A percentile compares a stretch with the other conserved stretches of the same genome.
phyloP scores from a whole-genome alignment of 2,113 vertebrate species.

The Chaenocephalus aceratus region DNA sequence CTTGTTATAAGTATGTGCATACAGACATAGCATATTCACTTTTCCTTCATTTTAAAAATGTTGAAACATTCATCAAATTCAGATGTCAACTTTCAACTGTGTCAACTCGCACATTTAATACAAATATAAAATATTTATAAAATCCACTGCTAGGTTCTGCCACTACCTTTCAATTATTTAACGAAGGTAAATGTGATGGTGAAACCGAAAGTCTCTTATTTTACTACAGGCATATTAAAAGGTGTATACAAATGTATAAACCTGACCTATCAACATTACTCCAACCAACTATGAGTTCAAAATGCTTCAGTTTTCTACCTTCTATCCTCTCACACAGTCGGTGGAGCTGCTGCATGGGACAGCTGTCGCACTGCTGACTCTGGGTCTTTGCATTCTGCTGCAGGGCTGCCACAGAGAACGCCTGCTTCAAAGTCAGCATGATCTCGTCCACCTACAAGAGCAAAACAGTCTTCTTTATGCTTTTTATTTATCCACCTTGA shows the following conservation, averaged over 20 bases:
- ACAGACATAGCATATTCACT: not conserved
- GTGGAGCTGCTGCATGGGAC: constrained; percentile 94
- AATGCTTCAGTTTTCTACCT: constrained; percentile 80
- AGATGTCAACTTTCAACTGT: too few relatives aligned
- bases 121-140: not conserved
- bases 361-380: constrained; percentile 91
- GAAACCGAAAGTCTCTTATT: not conserved
- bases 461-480: not conserved
- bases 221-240: too few relatives aligned
- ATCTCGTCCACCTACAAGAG: constrained; percentile 94
- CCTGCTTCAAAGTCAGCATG: constrained; percentile 98
- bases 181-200: not conserved
- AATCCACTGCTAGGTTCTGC: not conserved
- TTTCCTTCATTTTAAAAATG: not conserved
- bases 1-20: not conserved
- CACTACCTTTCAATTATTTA: not conserved
- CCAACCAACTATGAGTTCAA: not conserved
- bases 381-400: constrained; percentile 89
- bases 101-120: not conserved
- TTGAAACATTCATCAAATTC: not conserved
- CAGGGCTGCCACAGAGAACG: constrained; percentile 93
- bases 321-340: constrained; percentile 95
- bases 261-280: not conserved
- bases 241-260: not conserved
- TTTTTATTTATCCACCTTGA: not conserved